A percentile compares a stretch with the other conserved stretches of the same genome.
These are phyloP conservation scores for Myathropa florea DNA, from an alignment of 2,888 invertebrate genomes.

Conservation along the genomic window DNA sequence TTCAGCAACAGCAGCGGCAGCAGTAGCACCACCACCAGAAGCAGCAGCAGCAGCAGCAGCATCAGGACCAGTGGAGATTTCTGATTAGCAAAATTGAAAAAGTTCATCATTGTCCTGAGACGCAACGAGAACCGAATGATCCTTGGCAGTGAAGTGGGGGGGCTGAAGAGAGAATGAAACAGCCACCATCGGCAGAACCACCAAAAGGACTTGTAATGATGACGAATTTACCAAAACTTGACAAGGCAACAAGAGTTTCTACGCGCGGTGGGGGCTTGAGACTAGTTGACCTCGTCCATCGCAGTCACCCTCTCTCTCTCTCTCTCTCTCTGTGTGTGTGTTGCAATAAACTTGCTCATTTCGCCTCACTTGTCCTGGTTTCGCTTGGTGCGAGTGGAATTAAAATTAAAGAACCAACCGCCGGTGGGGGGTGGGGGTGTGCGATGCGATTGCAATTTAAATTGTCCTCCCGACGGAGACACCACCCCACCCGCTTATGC, in stretches of 20 bases:
- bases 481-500: not conserved
- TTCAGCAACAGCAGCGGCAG: constrained; percentile 21
- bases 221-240: constrained; percentile 63
- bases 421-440: not conserved
- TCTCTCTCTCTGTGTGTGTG: constrained; percentile 12
- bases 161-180: not conserved
- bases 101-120: constrained; percentile 64
- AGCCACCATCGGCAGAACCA: constrained; percentile 11
- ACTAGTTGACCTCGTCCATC: constrained; percentile 64
- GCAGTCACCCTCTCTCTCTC: constrained; percentile 24
- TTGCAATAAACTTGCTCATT: constrained; percentile 60
- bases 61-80: constrained; percentile 57
- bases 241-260: constrained; percentile 26
- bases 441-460: constrained; percentile 61
- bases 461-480: constrained; percentile 48
- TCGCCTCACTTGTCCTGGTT: constrained; percentile 62
- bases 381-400: constrained; percentile 39
- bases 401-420: constrained; percentile 61
- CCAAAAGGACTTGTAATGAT: constrained; percentile 53
- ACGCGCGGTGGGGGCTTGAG: constrained; percentile 1
- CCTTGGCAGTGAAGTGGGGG: not conserved
- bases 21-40: not conserved
- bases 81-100: constrained; percentile 71
- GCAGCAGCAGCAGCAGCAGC: not conserved
- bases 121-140: too few species aligned